Evolutionary conservation across 92 coral and sea anemone species (phyloP).

Genomic region (Zoanthus sansibaricus): DNA sequence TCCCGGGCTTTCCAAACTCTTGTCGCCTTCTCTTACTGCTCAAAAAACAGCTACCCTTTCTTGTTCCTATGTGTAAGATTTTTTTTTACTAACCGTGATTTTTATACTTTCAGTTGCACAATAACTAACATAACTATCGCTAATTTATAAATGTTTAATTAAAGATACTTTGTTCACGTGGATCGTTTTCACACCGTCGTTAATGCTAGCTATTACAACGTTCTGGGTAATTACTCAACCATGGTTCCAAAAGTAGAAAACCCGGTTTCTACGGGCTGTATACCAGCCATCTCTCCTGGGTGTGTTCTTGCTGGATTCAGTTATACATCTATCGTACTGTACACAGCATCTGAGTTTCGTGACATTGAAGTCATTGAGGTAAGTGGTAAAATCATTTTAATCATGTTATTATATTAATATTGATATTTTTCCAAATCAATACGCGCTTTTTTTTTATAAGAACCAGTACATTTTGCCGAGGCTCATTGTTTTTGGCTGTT

Average conservation of each 20-base stretch:
- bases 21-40: too few relatives aligned
- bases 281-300: slow-evolving; percentile 61
- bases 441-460: too few relatives aligned
- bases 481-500: too few relatives aligned
- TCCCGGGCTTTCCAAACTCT: too few relatives aligned
- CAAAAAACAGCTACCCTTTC: too few relatives aligned
- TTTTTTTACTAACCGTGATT: too few relatives aligned
- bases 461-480: too few relatives aligned
- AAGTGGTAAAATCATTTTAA: not conserved
- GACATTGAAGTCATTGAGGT: slow-evolving; percentile 66
- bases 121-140: not conserved
- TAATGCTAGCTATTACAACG: slow-evolving; percentile 41
- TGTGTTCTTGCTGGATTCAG: slow-evolving; percentile 57
- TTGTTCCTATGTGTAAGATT: too few relatives aligned
- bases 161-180: slow-evolving; percentile 64
- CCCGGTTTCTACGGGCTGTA: slow-evolving; percentile 45
- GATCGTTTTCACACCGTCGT: slow-evolving; percentile 68
- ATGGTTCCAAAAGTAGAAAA: slow-evolving; percentile 24
- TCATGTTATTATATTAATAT: too few relatives aligned
- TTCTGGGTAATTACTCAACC: slow-evolving; percentile 53
- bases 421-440: too few relatives aligned
- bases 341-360: slow-evolving; percentile 78
- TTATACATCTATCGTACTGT: slow-evolving; percentile 58
- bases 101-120: not conserved
- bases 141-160: not conserved